Evolutionary conservation across 2,113 vertebrate genomes (phyloP).

Genomic region (Grantiella picta): DNA sequence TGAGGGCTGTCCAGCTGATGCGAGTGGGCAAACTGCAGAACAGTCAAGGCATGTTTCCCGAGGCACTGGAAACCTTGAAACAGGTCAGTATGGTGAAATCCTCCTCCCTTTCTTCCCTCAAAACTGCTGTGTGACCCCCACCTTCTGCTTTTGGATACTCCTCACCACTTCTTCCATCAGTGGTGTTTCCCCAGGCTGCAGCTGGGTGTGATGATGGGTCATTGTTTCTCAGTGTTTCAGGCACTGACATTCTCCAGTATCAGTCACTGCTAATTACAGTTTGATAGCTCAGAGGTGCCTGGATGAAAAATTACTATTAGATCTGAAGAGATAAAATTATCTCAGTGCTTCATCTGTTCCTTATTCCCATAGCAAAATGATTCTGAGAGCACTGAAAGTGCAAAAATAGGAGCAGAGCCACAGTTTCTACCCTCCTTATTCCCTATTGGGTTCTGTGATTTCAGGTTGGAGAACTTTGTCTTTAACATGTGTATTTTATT

Average conservation of each 20-base stretch:
- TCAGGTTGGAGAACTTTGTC: neutral
- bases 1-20: constrained; percentile 86
- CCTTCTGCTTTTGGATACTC: neutral
- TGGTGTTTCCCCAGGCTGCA: neutral
- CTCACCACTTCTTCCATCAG: neutral
- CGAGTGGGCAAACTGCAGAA: constrained; percentile 90
- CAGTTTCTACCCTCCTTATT: neutral
- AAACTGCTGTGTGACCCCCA: neutral
- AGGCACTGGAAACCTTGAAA: constrained; percentile 83
- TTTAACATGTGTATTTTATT: neutral
- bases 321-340: neutral
- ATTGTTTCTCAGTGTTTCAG: neutral
- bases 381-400: neutral
- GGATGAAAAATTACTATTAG: constrained; percentile 28
- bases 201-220: neutral
- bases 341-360: neutral
- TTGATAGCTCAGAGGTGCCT: constrained; percentile 5
- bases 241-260: neutral
- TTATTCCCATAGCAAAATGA: neutral
- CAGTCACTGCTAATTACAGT: constrained; percentile 40
- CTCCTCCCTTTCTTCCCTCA: fast-evolving
- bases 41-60: constrained; percentile 74
- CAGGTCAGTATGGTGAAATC: constrained; percentile 75
- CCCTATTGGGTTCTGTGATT: neutral
- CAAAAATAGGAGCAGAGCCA: neutral